phyloP scores from a whole-genome alignment of 2,888 invertebrate species.

The Halictus quadricinctus region DNA sequence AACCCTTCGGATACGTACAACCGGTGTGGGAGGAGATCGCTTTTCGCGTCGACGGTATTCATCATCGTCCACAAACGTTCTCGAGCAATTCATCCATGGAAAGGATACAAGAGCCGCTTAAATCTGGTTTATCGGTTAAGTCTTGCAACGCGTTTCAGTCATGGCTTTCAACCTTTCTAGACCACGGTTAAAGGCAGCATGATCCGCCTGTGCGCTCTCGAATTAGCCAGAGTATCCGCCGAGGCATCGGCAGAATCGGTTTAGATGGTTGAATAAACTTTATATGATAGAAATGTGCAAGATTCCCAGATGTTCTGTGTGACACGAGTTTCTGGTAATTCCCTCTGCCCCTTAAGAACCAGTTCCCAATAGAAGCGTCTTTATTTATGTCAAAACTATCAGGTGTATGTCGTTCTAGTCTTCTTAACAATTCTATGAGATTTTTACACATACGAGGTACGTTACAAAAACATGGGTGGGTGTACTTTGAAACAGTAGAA shows the following conservation, averaged over 20 bases:
- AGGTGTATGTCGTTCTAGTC: too few relatives aligned
- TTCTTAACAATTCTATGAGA: not conserved
- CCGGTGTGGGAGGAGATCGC: slow-evolving; percentile 39
- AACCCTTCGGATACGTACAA: slow-evolving; percentile 51
- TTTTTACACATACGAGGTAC: not conserved
- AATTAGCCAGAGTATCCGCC: slow-evolving; percentile 64
- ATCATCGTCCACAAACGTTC: slow-evolving; percentile 53
- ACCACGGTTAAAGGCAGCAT: slow-evolving; percentile 58
- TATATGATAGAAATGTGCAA: slow-evolving; percentile 55
- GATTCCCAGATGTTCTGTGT: slow-evolving; percentile 30
- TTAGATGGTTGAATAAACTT: slow-evolving; percentile 63
- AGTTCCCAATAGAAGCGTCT: not conserved
- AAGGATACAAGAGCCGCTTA: slow-evolving; percentile 64
- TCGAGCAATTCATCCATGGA: slow-evolving; percentile 56
- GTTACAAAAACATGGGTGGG: not conserved
- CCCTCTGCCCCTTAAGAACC: not conserved
- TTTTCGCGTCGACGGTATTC: slow-evolving; percentile 60
- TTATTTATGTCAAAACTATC: not conserved
- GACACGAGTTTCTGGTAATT: slow-evolving; percentile 14
- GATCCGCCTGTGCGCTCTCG: slow-evolving; percentile 64
- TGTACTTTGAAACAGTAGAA: not conserved
- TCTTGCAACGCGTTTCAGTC: slow-evolving; percentile 61
- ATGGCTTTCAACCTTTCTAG: slow-evolving; percentile 59
- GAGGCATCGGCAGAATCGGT: slow-evolving; percentile 62
- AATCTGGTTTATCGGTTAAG: slow-evolving; percentile 71